phyloP scores from a whole-genome alignment of 2,113 vertebrate genomes.

The Dasyurus viverrinus region DNA sequence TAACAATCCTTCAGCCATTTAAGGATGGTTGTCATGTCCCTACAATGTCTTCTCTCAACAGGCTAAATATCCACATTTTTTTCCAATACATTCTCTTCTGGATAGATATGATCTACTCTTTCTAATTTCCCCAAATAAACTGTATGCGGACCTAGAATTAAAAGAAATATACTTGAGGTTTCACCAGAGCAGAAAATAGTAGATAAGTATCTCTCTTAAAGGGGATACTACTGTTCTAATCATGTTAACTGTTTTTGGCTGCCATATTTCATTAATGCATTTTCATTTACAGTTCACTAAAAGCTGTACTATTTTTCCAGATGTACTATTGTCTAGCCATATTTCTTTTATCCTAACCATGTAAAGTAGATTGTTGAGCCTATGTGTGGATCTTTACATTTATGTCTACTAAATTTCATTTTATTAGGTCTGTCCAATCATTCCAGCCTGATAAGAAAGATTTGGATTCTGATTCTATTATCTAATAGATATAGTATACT shows the following conservation, averaged over 20 bases:
- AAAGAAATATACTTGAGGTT: not conserved
- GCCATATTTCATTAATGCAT: not conserved
- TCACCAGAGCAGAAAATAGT: not conserved
- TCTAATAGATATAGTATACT: not conserved
- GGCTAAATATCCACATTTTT: not conserved
- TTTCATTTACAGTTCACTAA: not conserved
- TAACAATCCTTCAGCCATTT: not conserved
- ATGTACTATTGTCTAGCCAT: not conserved
- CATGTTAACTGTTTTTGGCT: not conserved
- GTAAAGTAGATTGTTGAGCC: too few species aligned
- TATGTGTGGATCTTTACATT: not conserved
- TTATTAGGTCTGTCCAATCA: not conserved
- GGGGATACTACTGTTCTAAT: not conserved
- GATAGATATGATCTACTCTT: not conserved
- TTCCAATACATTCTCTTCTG: not conserved
- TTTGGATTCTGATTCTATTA: not conserved
- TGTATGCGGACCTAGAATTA: not conserved
- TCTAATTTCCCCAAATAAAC: not conserved
- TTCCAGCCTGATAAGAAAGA: not conserved
- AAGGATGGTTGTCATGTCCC: not conserved
- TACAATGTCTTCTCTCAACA: not conserved
- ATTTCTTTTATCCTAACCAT: not conserved
- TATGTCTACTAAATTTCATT: not conserved
- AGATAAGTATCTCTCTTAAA: not conserved
- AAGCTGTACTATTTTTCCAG: not conserved